Evolutionary conservation across 2,888 invertebrate species (phyloP).

Genomic region (Drosophila limbata): DNA sequence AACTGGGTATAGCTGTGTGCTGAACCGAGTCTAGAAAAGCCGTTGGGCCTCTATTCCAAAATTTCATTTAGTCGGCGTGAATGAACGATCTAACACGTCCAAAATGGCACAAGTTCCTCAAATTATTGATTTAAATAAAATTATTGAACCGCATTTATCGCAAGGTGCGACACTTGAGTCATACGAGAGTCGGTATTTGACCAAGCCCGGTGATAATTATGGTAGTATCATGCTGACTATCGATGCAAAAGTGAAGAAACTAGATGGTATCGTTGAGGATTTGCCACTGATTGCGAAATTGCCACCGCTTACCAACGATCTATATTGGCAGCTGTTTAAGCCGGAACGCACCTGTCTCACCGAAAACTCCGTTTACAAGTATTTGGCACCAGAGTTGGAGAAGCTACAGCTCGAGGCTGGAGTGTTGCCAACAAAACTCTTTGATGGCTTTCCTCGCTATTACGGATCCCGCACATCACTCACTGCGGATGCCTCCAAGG

Average conservation of each 20-base stretch:
- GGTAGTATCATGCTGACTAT: constrained; percentile 87
- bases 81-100: constrained; percentile 14
- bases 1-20: too few relatives aligned
- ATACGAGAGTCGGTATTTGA: constrained; percentile 85
- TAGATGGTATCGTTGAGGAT: constrained; percentile 74
- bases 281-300: constrained; percentile 87
- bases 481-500: constrained; percentile 74
- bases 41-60: not conserved
- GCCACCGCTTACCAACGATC: constrained; percentile 86
- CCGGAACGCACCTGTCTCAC: constrained; percentile 87
- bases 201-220: constrained; percentile 88
- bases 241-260: constrained; percentile 79
- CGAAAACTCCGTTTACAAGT: constrained; percentile 87
- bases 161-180: constrained; percentile 80
- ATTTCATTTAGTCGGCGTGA: constrained; percentile 32
- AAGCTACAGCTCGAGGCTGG: constrained; percentile 86
- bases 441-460: constrained; percentile 86
- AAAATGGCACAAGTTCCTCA: constrained; percentile 76
- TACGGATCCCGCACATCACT: constrained; percentile 87
- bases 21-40: constrained; percentile 47
- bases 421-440: constrained; percentile 83
- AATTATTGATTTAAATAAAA: constrained; percentile 74
- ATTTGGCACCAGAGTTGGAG: constrained; percentile 86
- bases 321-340: constrained; percentile 86
- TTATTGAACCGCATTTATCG: constrained; percentile 75